phyloP scores from a whole-genome alignment of 2,888 invertebrate species.

The Amiota minor region DNA sequence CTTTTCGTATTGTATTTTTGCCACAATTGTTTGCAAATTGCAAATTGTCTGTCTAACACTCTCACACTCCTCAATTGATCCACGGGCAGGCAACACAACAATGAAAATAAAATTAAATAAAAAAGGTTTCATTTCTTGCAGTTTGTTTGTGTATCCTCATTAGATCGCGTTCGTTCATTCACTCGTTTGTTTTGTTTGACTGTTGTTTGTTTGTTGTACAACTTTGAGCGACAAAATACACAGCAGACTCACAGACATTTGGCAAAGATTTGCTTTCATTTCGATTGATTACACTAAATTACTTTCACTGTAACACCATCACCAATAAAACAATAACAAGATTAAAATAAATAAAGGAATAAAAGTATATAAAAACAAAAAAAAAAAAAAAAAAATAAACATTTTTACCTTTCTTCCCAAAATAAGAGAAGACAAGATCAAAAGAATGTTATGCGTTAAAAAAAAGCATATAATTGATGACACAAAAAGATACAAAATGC shows the following conservation, averaged over 20 bases:
- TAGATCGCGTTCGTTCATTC: constrained; percentile 5
- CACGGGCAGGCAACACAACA: too few species aligned
- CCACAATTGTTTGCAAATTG: constrained; percentile 56
- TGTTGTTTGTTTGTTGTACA: too few species aligned
- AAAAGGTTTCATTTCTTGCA: neutral
- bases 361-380: too few species aligned
- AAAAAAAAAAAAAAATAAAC: neutral
- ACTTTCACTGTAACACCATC: constrained; percentile 12
- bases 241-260: neutral
- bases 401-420: neutral
- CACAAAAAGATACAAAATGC: constrained; percentile 19
- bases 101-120: too few species aligned
- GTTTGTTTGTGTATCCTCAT: constrained; percentile 5
- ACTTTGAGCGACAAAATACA: neutral
- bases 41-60: constrained; percentile 6
- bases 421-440: neutral
- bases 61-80: neutral
- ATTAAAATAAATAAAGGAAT: neutral
- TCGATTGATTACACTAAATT: constrained; percentile 18
- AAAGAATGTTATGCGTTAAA: neutral
- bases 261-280: neutral
- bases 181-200: neutral
- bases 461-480: constrained; percentile 9
- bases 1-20: constrained; percentile 41
- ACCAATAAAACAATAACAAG: neutral